phyloP scores from a whole-genome alignment of 2,888 invertebrate species.

The Busseola fusca region DNA sequence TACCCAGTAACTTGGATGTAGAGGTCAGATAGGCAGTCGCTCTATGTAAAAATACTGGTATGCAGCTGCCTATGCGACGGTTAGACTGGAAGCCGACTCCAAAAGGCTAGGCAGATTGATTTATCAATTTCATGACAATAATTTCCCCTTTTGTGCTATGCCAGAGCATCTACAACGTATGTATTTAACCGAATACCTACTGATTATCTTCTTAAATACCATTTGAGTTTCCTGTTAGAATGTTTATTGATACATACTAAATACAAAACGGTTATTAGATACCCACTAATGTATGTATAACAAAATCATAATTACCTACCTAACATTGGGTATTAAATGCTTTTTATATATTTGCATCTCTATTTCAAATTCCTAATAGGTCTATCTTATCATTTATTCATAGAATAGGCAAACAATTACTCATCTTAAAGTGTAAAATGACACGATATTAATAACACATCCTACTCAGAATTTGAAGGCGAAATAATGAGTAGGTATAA shows the following conservation, averaged over 20 bases:
- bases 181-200: slow-evolving; percentile 2
- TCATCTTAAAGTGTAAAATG: slow-evolving; percentile 46
- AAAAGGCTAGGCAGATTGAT: background rate
- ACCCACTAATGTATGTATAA: background rate
- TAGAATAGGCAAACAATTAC: slow-evolving; percentile 40
- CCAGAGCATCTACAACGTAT: background rate
- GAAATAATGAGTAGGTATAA: slow-evolving; percentile 26
- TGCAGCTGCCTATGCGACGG: background rate
- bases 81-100: background rate
- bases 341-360: slow-evolving; percentile 8
- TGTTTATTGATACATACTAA: background rate
- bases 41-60: background rate
- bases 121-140: slow-evolving; percentile 1
- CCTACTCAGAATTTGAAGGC: slow-evolving; percentile 48
- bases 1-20: background rate
- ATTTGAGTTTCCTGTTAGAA: slow-evolving; percentile 2
- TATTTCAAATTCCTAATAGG: slow-evolving; percentile 20
- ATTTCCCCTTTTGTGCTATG: background rate
- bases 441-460: slow-evolving; percentile 38
- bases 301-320: background rate
- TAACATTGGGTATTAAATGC: background rate
- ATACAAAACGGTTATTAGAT: background rate
- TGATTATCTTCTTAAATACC: slow-evolving; percentile 22
- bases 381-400: slow-evolving; percentile 37
- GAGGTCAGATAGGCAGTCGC: background rate